phyloP scores from a whole-genome alignment of 2,888 invertebrate genomes.

The Elysia crispata region DNA sequence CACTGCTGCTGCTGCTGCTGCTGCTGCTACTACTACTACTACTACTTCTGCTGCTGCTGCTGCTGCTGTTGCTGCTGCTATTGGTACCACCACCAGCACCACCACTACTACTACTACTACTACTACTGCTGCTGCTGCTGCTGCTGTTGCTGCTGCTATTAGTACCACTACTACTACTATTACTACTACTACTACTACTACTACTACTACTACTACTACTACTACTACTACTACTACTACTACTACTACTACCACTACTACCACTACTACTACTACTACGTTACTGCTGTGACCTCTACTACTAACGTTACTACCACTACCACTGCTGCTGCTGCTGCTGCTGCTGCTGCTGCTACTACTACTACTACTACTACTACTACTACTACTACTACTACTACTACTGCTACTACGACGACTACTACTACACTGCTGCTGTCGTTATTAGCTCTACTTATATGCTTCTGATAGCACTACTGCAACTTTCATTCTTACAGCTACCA shows the following conservation, averaged over 20 bases:
- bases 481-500: too few species aligned
- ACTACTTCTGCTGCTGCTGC: too few species aligned
- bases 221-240: slow-evolving; percentile 9
- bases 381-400: slow-evolving; percentile 9
- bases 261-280: too few species aligned
- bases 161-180: neutral
- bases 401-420: too few species aligned
- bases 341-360: slow-evolving; percentile 1
- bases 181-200: slow-evolving; percentile 9
- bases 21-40: too few species aligned
- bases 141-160: neutral
- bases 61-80: neutral
- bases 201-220: slow-evolving; percentile 9
- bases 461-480: too few species aligned
- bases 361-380: slow-evolving; percentile 9
- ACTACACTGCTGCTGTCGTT: too few species aligned
- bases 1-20: too few species aligned
- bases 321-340: slow-evolving; percentile 4
- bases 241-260: too few species aligned
- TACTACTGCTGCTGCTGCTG: neutral
- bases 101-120: slow-evolving; percentile 11
- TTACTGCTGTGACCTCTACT: neutral
- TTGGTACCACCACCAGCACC: neutral
- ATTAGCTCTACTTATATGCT: too few species aligned
- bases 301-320: neutral